phyloP scores from a whole-genome alignment of 2,888 invertebrate species.

The Acanthosoma haemorrhoidale region DNA sequence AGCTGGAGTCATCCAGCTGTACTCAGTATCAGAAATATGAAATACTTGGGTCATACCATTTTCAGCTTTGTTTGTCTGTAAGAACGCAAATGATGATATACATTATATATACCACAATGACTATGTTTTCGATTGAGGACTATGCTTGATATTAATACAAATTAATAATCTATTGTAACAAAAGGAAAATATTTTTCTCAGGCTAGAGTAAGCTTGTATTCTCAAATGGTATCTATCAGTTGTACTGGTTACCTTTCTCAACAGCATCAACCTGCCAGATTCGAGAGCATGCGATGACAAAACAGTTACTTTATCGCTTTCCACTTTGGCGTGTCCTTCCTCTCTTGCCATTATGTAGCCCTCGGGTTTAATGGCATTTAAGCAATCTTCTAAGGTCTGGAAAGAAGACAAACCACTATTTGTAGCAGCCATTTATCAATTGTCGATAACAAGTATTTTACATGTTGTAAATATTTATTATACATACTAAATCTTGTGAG shows the following conservation, averaged over 20 bases:
- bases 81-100: no score
- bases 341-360: conserved; percentile 60
- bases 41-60: conserved; percentile 43
- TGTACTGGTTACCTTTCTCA: conserved; percentile 50
- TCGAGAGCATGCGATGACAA: conserved; percentile 42
- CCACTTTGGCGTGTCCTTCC: conserved; percentile 48
- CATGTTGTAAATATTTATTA: background rate
- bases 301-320: background rate
- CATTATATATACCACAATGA: no score
- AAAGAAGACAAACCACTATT: conserved; percentile 4
- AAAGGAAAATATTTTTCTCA: no score
- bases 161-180: no score
- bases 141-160: no score
- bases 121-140: no score
- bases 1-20: conserved; percentile 53
- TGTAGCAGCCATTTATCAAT: no score
- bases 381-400: conserved; percentile 50
- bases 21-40: conserved; percentile 48
- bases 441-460: background rate
- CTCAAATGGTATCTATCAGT: no score
- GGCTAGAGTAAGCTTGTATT: no score
- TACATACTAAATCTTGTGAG: background rate
- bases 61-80: conserved; percentile 14
- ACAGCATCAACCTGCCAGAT: conserved; percentile 52
- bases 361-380: conserved; percentile 53